phyloP scores from a whole-genome alignment of 2,888 invertebrate genomes.

The Campoletis raptor region DNA sequence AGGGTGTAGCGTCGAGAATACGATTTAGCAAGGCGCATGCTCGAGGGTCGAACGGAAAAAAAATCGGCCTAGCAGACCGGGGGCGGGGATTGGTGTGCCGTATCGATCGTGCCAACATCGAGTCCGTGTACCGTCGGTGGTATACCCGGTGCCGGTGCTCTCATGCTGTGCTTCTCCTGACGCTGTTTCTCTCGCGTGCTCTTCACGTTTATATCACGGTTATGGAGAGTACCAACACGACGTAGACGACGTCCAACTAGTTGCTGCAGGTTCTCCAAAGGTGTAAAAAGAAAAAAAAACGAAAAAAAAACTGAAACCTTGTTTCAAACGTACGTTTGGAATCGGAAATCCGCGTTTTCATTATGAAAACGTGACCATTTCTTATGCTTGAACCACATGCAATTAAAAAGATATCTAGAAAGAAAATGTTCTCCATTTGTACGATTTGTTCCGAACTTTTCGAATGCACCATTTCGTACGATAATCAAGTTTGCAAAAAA shows the following conservation, averaged over 20 bases:
- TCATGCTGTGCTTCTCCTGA: conserved; percentile 45
- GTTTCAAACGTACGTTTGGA: not conserved
- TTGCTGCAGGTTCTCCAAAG: conserved; percentile 1
- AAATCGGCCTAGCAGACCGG: conserved; percentile 87
- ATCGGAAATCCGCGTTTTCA: not conserved
- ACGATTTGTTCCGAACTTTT: not conserved
- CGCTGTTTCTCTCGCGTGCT: conserved; percentile 52
- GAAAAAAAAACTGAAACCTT: not conserved
- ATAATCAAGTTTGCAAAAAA: not conserved
- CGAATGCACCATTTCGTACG: not conserved
- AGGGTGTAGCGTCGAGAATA: conserved; percentile 39
- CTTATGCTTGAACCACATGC: not conserved
- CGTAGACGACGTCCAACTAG: conserved; percentile 72
- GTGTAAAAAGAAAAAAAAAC: not conserved
- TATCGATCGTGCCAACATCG: conserved; percentile 83
- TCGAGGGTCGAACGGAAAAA: conserved; percentile 84
- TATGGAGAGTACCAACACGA: conserved; percentile 72
- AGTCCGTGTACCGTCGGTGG: conserved; percentile 85
- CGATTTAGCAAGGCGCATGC: conserved; percentile 73
- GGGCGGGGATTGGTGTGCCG: conserved; percentile 81
- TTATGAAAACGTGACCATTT: not conserved
- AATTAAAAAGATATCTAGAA: not conserved
- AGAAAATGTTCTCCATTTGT: not conserved
- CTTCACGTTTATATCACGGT: conserved; percentile 61
- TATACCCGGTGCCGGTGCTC: conserved; percentile 80